phyloP scores from a whole-genome alignment of 2,797 vertebrate species.

The Periophthalmus magnuspinnatus region DNA sequence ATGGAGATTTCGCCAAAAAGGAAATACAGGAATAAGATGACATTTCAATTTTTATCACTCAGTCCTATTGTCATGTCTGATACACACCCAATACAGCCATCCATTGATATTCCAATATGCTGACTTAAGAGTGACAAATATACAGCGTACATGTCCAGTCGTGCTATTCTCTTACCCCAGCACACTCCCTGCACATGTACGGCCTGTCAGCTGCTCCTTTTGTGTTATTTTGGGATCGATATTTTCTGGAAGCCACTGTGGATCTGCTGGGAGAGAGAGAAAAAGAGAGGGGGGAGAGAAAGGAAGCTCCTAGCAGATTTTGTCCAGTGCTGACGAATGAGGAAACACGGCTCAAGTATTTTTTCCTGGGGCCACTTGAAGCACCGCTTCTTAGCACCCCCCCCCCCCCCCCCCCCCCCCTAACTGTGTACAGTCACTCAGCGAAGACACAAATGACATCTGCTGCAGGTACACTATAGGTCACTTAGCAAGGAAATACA shows the following conservation, averaged over 20 bases:
- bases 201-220: constrained; percentile 64
- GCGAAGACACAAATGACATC: constrained; percentile 11
- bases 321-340: constrained; percentile 39
- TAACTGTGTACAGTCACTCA: neutral
- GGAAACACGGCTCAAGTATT: constrained; percentile 32
- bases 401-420: neutral
- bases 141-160: constrained; percentile 18
- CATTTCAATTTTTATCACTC: no score
- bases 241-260: constrained; percentile 66
- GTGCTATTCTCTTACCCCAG: constrained; percentile 16
- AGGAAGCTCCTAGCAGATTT: constrained; percentile 59
- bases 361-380: constrained; percentile 25
- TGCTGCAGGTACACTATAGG: constrained; percentile 6
- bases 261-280: constrained; percentile 37
- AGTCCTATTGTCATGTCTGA: no score
- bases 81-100: neutral
- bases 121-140: constrained; percentile 13
- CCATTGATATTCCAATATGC: neutral
- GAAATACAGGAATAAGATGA: no score
- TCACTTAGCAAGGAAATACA: constrained; percentile 6
- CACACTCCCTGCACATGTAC: constrained; percentile 43
- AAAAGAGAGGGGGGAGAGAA: constrained; percentile 7
- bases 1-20: no score
- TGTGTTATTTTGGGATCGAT: constrained; percentile 79
- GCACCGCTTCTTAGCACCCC: constrained; percentile 8